Evolutionary conservation across 2,888 invertebrate genomes (phyloP).

Genomic region (Lycophotia porphyrea): DNA sequence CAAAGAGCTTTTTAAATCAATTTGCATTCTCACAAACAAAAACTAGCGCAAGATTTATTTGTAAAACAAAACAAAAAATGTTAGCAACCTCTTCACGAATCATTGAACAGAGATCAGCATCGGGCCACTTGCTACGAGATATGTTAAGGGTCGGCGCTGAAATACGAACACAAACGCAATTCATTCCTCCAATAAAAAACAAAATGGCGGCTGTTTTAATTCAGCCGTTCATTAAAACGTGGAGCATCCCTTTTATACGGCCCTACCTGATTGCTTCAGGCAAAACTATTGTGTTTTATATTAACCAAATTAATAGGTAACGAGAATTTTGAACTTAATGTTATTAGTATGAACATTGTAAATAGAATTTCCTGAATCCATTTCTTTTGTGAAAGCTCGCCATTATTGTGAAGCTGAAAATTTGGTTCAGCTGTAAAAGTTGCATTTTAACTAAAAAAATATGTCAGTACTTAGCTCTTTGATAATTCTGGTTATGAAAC

Average conservation of each 20-base stretch:
- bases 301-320: constrained; percentile 7
- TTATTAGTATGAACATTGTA: neutral
- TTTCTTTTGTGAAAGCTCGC: neutral
- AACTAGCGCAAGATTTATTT: neutral
- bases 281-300: constrained; percentile 17
- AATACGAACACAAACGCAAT: constrained; percentile 28
- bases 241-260: constrained; percentile 11
- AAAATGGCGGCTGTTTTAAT: constrained; percentile 20
- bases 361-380: constrained; percentile 13
- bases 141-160: constrained; percentile 36
- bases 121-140: constrained; percentile 26
- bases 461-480: too few species aligned
- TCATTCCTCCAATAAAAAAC: constrained; percentile 21
- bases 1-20: neutral
- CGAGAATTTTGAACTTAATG: constrained; percentile 4
- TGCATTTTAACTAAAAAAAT: neutral
- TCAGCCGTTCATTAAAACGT: constrained; percentile 32
- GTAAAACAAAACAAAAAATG: constrained; percentile 15
- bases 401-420: neutral
- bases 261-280: constrained; percentile 5
- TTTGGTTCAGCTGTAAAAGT: neutral
- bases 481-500: neutral
- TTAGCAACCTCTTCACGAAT: constrained; percentile 32
- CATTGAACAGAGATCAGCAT: constrained; percentile 43
- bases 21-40: neutral